A percentile compares a stretch with the other conserved stretches of the same genome.
phyloP scores from a whole-genome alignment of 1,140 invertebrate species.

The Procambarus virginalis region DNA sequence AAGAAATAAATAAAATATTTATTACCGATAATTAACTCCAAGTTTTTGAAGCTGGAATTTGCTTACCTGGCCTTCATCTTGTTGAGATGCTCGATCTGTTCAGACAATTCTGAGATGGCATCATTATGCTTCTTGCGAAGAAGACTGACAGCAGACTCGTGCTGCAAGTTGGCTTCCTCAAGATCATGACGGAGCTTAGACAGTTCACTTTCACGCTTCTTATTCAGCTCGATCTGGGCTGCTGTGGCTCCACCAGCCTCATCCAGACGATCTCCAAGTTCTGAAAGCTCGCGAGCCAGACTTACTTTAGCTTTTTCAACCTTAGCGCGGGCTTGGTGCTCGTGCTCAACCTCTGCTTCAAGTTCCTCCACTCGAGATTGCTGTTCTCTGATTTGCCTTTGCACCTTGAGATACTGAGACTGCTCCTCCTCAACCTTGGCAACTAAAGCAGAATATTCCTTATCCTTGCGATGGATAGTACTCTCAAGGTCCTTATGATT shows the following conservation, averaged over 20 bases:
- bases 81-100: constrained; percentile 99
- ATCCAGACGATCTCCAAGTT: constrained; percentile 80
- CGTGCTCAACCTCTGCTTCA: constrained; percentile 98
- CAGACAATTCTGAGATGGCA: constrained; percentile 92
- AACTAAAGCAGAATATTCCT: constrained; percentile 94
- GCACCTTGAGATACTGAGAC: constrained; percentile 92
- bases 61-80: constrained; percentile 98
- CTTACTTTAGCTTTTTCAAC: constrained; percentile 75
- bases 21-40: no score
- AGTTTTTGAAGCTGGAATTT: neutral
- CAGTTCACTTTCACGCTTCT: constrained; percentile 45
- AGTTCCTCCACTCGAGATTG: constrained; percentile 94
- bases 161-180: constrained; percentile 46
- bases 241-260: constrained; percentile 84
- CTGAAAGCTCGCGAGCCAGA: constrained; percentile 28
- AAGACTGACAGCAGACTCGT: constrained; percentile 22
- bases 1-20: no score
- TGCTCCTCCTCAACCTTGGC: constrained; percentile 98
- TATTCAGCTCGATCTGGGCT: constrained; percentile 73
- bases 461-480: constrained; percentile 79
- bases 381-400: constrained; percentile 97
- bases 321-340: constrained; percentile 96
- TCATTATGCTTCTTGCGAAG: constrained; percentile 51
- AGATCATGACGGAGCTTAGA: constrained; percentile 38
- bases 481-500: constrained; percentile 26